Percentiles rank a stretch among this genome's conserved stretches.
phyloP scores from a whole-genome alignment of 2,797 vertebrate species.

The Cyclura pinguis region DNA sequence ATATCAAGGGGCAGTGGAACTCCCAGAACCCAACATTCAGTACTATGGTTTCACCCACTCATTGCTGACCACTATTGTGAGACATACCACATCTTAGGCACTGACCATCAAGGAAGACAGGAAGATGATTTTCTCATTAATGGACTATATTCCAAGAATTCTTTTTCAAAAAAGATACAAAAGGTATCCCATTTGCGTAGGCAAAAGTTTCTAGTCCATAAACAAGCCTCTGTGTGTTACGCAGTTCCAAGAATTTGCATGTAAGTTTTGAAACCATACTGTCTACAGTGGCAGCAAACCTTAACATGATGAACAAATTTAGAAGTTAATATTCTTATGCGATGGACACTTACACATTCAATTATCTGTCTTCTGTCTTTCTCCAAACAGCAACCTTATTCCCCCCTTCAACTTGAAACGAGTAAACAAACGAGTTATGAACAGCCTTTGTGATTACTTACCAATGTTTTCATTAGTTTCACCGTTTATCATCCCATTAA shows the following conservation, averaged over 20 bases:
- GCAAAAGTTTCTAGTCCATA: not conserved
- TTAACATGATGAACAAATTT: not conserved
- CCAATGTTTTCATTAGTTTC: constrained; percentile 98
- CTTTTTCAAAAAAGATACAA: not conserved
- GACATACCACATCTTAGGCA: not conserved
- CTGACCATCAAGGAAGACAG: not conserved
- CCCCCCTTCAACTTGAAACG: not conserved
- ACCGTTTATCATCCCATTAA: constrained; percentile 91
- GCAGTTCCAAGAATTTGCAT: too few relatives aligned
- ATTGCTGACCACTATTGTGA: not conserved
- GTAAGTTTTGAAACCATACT: not conserved
- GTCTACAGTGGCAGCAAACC: not conserved
- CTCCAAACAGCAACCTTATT: not conserved
- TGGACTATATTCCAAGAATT: not conserved
- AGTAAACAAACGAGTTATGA: constrained; percentile 16
- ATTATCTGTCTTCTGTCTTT: not conserved
- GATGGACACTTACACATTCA: not conserved
- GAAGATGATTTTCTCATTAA: not conserved
- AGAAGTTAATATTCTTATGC: not conserved
- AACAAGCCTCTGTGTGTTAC: too few relatives aligned
- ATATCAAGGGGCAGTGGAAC: not conserved
- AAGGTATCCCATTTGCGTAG: not conserved
- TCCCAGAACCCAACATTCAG: not conserved
- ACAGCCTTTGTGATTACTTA: constrained; percentile 66
- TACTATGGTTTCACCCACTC: not conserved